Percentiles rank a stretch among this genome's conserved stretches.
Conservation (phyloP, 2,797 vertebrate genomes). For the Platyrinchus mystaceus region DNA sequence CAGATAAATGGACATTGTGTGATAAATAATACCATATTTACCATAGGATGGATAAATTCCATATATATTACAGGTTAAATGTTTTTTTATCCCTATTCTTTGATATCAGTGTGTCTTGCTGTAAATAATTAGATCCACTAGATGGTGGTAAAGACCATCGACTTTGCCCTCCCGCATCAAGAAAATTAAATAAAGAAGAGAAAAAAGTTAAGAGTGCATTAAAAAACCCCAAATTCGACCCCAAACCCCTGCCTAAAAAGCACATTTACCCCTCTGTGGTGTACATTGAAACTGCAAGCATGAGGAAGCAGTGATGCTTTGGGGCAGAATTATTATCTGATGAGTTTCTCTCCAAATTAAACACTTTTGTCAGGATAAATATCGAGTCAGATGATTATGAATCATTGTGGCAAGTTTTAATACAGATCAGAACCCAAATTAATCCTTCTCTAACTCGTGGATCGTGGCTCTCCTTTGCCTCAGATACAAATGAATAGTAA, state of each 20-base stretch:
- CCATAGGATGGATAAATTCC: background rate
- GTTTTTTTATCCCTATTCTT: background rate
- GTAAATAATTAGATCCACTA: slow-evolving; percentile 67
- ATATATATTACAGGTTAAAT: background rate
- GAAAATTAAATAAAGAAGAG: background rate
- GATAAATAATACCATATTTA: background rate
- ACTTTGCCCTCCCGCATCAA: background rate
- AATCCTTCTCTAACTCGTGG: slow-evolving; percentile 72
- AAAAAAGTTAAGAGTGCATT: background rate
- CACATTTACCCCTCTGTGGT: background rate
- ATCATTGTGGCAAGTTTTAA: slow-evolving; percentile 78
- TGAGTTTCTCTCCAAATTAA: slow-evolving; percentile 57
- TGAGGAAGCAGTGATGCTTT: background rate
- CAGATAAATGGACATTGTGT: rapidly evolving
- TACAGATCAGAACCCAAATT: slow-evolving; percentile 78
- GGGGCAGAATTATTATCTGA: background rate
- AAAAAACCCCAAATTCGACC: rapidly evolving
- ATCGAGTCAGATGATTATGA: slow-evolving; percentile 73
- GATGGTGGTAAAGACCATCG: slow-evolving; percentile 78
- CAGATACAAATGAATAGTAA: slow-evolving; percentile 80
- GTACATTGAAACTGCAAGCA: background rate
- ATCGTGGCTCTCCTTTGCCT: slow-evolving; percentile 47
- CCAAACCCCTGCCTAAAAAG: background rate
- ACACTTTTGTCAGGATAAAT: slow-evolving; percentile 75
- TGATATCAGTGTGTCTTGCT: background rate